A percentile compares a stretch with the other conserved stretches of the same genome.
phyloP scores from a whole-genome alignment of 2,888 invertebrate genomes.

The Elegia similella region DNA sequence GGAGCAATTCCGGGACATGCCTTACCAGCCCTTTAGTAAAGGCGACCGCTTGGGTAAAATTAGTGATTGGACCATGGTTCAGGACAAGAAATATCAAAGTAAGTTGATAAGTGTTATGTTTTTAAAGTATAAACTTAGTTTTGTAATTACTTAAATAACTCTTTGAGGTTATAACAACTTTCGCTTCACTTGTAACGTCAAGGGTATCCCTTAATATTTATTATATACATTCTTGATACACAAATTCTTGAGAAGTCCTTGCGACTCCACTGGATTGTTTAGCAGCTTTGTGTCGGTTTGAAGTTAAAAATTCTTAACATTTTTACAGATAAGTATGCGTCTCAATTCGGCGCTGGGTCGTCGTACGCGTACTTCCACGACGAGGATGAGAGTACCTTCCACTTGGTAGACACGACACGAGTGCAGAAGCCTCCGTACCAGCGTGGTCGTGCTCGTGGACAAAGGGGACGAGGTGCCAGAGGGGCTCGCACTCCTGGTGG shows the following conservation, averaged over 20 bases:
- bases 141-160: neutral
- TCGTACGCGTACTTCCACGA: conserved; percentile 99
- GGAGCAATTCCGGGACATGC: conserved; percentile 97
- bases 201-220: neutral
- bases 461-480: conserved; percentile 87
- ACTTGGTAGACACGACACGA: conserved; percentile 96
- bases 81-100: conserved; percentile 97
- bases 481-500: conserved; percentile 86
- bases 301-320: no score
- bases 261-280: neutral
- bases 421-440: conserved; percentile 96
- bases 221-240: no score
- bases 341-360: conserved; percentile 95
- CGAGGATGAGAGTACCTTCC: conserved; percentile 99
- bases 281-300: no score
- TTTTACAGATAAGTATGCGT: conserved; percentile 92
- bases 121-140: conserved; percentile 2
- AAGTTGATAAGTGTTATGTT: conserved; percentile 54
- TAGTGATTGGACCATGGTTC: conserved; percentile 98
- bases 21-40: conserved; percentile 99
- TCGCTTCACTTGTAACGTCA: conserved; percentile 19
- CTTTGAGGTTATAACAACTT: conserved; percentile 57
- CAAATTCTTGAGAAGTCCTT: neutral
- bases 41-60: conserved; percentile 99
- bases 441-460: conserved; percentile 92